Base-by-base conservation (phyloP, 1,140 invertebrate genomes). In the Agraylea sexmaculata region DNA sequence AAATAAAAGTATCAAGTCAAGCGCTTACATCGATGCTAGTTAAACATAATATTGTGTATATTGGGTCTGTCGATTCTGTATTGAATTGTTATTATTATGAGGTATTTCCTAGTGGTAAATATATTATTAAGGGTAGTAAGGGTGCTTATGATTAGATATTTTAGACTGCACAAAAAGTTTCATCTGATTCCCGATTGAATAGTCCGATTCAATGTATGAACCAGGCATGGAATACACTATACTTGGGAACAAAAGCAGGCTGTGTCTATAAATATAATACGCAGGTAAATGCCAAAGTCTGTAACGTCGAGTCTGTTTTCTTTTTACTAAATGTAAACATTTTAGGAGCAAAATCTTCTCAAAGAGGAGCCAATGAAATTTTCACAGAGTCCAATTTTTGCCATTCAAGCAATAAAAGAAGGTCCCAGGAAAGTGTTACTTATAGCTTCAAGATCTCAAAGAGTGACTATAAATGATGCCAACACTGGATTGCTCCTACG, bases 191-290 rank as follows among this genome's bases (percentile, higher is more conserved):
- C 34, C 61, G 71, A 45, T 54, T 75, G 7, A 62, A 69, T 15
- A 74, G 71, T 52, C 64, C 73, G 1, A 69, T 77, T 49, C 73
- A 75, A 45, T 74, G 74, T 11, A 76, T 77, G 73, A 72, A 75
- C 43, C 57, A 69, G 30, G 64, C 66, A 0, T 75, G 74, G 73
- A 68, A 70, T 30, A 69, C 65, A 5, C 62, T 76, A 12, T 75
- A 72, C 46, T 66, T 75, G 17, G 74, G 74, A 12, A 75, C 74
- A 2, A 70, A 71, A 40, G 69, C 69, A 16, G 74, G 74, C 5
- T 69, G 70, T 49, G 70, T 77, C 15, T 58, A 68, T 6, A 69
- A 73, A 43, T 75, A 70, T 54, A 63, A 74, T 47, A 70, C 70
- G 37, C 72, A 75, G 60, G 74, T 75, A 53, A 51, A 18, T 47